Conservation (phyloP, 2,888 invertebrate genomes). For the Ectropis crepuscularia region DNA sequence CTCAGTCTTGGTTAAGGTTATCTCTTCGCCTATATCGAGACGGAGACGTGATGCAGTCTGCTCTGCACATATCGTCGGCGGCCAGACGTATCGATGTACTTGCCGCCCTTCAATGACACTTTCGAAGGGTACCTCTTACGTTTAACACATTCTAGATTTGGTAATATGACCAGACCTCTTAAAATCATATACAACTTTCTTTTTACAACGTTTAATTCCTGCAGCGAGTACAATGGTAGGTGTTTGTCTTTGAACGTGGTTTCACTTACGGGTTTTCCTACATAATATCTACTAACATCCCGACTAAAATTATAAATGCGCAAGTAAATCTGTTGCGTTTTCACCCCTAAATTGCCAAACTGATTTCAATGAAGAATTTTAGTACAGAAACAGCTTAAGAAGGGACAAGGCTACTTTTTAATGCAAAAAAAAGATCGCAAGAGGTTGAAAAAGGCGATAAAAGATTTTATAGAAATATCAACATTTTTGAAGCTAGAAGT, state of each 20-base stretch:
- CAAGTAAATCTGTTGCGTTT: too few species aligned
- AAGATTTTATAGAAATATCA: too few species aligned
- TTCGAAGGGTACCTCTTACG: conserved; percentile 43
- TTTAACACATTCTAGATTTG: conserved; percentile 15
- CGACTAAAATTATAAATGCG: not conserved
- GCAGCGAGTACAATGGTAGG: not conserved
- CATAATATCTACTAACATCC: not conserved
- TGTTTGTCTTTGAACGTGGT: not conserved
- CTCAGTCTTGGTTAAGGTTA: not conserved
- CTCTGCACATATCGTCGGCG: conserved; percentile 43
- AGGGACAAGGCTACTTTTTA: too few species aligned
- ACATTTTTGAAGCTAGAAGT: too few species aligned
- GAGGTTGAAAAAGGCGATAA: too few species aligned
- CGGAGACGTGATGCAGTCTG: conserved; percentile 58
- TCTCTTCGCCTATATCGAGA: conserved; percentile 8
- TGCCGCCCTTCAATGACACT: conserved; percentile 39
- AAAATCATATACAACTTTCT: not conserved
- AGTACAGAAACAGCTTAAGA: too few species aligned
- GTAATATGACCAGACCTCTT: conserved; percentile 18
- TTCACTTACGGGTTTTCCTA: not conserved
- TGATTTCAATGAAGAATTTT: too few species aligned
- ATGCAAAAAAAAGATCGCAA: too few species aligned
- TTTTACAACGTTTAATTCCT: not conserved
- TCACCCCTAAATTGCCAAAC: too few species aligned
- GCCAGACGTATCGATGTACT: conserved; percentile 40